Conservation (phyloP, 2,113 vertebrate species). For the Syrmaticus mikado region DNA sequence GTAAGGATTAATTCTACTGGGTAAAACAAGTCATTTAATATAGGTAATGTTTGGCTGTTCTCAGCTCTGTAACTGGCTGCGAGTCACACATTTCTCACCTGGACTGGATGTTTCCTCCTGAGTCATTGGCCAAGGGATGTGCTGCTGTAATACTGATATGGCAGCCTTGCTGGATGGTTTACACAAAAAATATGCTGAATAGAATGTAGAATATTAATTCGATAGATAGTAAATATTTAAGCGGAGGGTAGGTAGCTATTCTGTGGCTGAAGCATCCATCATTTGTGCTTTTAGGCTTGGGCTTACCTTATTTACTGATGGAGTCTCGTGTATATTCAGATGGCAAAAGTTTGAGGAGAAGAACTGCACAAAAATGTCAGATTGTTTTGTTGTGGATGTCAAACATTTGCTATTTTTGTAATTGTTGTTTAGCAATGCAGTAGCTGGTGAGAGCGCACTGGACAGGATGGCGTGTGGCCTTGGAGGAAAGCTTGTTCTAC, state of each 20-base stretch:
- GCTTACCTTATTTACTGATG: background rate
- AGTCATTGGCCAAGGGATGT: background rate
- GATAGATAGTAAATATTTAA: background rate
- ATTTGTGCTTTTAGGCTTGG: background rate
- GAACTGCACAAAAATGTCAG: background rate
- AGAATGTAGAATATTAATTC: background rate
- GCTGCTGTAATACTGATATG: background rate
- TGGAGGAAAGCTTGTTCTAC: constrained; percentile 95
- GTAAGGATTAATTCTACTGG: background rate
- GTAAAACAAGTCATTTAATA: background rate
- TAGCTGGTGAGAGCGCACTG: constrained; percentile 95
- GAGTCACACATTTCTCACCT: background rate
- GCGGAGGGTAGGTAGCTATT: background rate
- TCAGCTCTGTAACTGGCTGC: background rate
- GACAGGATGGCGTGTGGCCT: constrained; percentile 97
- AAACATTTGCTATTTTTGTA: constrained; percentile 22
- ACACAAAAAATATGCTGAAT: background rate
- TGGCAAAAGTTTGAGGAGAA: background rate
- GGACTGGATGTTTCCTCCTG: background rate
- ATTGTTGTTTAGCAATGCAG: constrained; percentile 86
- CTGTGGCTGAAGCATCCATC: background rate
- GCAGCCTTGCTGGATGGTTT: background rate
- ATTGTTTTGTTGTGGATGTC: background rate
- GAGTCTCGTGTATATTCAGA: background rate
- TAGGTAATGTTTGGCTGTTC: background rate